These are phyloP conservation scores for Sphinx pinastri DNA, from an alignment of 2,888 invertebrate genomes.

Conservation along the genomic window DNA sequence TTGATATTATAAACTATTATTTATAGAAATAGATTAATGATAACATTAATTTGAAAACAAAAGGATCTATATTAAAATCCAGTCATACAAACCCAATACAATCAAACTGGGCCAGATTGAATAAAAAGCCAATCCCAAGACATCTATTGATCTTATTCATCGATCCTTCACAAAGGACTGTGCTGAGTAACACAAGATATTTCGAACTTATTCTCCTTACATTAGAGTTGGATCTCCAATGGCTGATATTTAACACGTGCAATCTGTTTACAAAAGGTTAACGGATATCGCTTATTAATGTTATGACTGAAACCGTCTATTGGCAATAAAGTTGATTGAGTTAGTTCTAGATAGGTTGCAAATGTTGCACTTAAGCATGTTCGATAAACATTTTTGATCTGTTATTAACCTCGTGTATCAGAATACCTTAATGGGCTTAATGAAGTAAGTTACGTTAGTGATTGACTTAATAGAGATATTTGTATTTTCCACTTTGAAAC, in stretches of 20 bases:
- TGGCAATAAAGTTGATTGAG: conserved; percentile 23
- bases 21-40: no score
- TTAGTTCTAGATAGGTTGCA: conserved; percentile 14
- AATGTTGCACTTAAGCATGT: not conserved
- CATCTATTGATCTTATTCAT: conserved; percentile 69
- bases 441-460: no score
- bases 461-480: no score
- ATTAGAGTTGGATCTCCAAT: conserved; percentile 41
- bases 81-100: conserved; percentile 32
- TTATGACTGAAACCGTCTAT: conserved; percentile 59
- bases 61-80: not conserved
- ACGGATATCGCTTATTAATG: conserved; percentile 80
- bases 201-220: conserved; percentile 30
- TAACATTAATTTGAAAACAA: no score
- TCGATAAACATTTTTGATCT: no score
- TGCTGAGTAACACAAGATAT: conserved; percentile 26
- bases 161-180: conserved; percentile 55
- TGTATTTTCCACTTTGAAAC: no score
- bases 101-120: conserved; percentile 30
- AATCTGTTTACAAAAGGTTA: conserved; percentile 69
- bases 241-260: conserved; percentile 57
- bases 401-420: no score
- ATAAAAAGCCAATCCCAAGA: conserved; percentile 61
- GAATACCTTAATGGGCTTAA: no score
- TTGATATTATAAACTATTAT: no score